Evolutionary conservation across 2,113 vertebrate genomes (phyloP).

Genomic region (Muntiacus reevesi): DNA sequence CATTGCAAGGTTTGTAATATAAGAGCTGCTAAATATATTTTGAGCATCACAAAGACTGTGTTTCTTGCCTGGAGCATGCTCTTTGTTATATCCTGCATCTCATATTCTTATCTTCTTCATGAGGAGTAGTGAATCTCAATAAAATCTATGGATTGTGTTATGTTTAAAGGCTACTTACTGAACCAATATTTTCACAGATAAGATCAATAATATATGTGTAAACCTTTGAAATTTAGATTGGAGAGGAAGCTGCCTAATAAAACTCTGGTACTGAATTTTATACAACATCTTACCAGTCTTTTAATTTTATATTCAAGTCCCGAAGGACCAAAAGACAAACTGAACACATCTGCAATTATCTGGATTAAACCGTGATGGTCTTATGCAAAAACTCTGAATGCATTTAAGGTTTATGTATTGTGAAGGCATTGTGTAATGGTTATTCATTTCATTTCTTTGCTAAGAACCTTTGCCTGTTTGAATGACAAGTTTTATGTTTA

Average conservation of each 20-base stretch:
- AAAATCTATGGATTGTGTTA: constrained; percentile 65
- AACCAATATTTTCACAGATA: constrained; percentile 57
- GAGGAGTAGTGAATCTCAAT: constrained; percentile 65
- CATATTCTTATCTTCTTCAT: constrained; percentile 68
- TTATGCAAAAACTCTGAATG: constrained; percentile 50
- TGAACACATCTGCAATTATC: constrained; percentile 45
- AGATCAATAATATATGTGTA: constrained; percentile 67
- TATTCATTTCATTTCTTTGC: constrained; percentile 32
- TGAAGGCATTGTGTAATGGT: background rate
- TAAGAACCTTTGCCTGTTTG: constrained; percentile 42
- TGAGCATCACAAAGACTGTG: constrained; percentile 57
- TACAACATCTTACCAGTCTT: constrained; percentile 45
- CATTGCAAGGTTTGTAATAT: constrained; percentile 30
- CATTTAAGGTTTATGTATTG: constrained; percentile 30
- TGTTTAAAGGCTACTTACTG: constrained; percentile 60
- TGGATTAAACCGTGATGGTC: constrained; percentile 34
- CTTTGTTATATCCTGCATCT: constrained; percentile 57
- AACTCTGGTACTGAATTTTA: constrained; percentile 59
- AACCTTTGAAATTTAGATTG: constrained; percentile 69
- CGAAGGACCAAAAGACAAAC: constrained; percentile 47
- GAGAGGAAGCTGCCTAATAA: constrained; percentile 53
- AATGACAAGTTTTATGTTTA: constrained; percentile 44
- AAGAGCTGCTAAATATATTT: constrained; percentile 62
- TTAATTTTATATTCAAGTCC: constrained; percentile 62
- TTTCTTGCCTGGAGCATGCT: constrained; percentile 67